Evolutionary conservation across 2,888 invertebrate species (phyloP).

Genomic region (Plebejus argus): DNA sequence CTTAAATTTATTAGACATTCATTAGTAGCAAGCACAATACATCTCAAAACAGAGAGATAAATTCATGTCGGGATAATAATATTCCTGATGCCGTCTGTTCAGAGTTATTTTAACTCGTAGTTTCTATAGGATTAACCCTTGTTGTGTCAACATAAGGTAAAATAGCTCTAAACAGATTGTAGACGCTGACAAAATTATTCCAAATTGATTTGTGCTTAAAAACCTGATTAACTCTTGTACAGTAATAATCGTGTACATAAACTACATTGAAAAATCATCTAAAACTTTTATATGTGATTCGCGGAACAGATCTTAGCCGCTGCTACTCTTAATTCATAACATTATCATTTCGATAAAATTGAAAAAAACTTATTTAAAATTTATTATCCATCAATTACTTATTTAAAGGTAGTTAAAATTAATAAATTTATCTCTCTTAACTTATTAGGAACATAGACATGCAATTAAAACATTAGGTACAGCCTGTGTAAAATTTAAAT

Average conservation of each 20-base stretch:
- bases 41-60: constrained; percentile 74
- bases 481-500: background rate
- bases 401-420: constrained; percentile 67
- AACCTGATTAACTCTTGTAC: constrained; percentile 76
- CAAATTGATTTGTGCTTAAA: constrained; percentile 73
- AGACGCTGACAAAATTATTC: constrained; percentile 73
- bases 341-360: constrained; percentile 45
- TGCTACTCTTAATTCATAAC: constrained; percentile 72
- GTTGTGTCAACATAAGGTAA: background rate
- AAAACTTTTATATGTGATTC: constrained; percentile 66
- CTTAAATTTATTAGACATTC: constrained; percentile 78
- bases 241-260: constrained; percentile 68
- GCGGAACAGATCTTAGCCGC: constrained; percentile 43
- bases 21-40: constrained; percentile 73
- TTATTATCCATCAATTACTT: constrained; percentile 56
- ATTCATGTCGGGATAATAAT: constrained; percentile 70
- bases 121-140: background rate
- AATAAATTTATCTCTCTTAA: constrained; percentile 64
- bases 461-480: constrained; percentile 25
- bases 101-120: background rate
- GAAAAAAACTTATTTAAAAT: constrained; percentile 60
- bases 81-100: constrained; percentile 65
- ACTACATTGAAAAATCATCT: constrained; percentile 76
- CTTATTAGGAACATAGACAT: constrained; percentile 58
- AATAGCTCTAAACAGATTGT: constrained; percentile 32